A percentile compares a stretch with the other conserved stretches of the same genome.
Evolutionary conservation across 2,113 vertebrate species (phyloP).

Genomic region (Platycercus adscitus): DNA sequence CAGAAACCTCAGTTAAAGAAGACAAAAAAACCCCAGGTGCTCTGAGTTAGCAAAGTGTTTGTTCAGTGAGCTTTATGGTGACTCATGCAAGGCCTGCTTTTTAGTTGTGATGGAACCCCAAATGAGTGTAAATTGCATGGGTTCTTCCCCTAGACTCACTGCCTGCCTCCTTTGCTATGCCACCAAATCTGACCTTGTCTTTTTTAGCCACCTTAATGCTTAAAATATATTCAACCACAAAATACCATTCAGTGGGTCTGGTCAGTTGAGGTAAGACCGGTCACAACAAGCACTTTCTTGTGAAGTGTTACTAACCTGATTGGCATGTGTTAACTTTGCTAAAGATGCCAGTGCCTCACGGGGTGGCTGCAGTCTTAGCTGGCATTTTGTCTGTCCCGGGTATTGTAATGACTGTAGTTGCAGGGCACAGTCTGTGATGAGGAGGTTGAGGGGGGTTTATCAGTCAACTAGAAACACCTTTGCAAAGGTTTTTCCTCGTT

Average conservation of each 20-base stretch:
- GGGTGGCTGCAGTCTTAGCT: neutral
- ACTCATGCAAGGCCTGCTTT: neutral
- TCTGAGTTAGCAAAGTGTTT: neutral
- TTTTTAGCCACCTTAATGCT: neutral
- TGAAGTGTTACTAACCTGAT: neutral
- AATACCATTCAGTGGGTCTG: neutral
- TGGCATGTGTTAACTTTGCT: conserved; percentile 19
- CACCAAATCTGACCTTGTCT: neutral
- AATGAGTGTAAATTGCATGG: neutral
- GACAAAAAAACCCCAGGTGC: fast-evolving
- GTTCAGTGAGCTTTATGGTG: neutral
- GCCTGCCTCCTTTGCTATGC: neutral
- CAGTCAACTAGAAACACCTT: neutral
- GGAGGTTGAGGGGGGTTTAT: neutral
- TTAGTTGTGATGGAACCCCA: neutral
- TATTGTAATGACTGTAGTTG: fast-evolving
- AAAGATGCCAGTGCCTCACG: neutral
- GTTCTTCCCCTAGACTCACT: neutral
- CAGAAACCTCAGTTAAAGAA: neutral
- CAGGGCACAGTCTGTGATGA: neutral
- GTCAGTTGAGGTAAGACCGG: neutral
- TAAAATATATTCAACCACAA: neutral
- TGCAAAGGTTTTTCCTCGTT: neutral
- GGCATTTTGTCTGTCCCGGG: neutral
- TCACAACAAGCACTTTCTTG: neutral